Percentiles rank a stretch among this genome's conserved stretches.
phyloP scores from a whole-genome alignment of 2,797 vertebrate species.

The Pelochelys cantorii region DNA sequence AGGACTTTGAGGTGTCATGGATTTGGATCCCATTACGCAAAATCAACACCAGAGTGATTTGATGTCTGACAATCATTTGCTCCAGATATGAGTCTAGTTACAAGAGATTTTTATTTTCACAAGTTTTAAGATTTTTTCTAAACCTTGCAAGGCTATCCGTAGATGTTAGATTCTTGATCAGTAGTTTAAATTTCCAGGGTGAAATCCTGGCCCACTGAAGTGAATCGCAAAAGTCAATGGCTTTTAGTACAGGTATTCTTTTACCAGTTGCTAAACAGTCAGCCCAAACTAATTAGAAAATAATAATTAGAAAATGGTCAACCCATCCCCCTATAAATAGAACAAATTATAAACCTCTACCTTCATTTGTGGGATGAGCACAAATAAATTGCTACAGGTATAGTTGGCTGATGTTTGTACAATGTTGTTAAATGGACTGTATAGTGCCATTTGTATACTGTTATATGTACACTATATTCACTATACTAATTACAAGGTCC shows the following conservation, averaged over 20 bases:
- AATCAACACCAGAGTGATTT: neutral
- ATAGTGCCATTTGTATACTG: neutral
- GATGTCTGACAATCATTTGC: neutral
- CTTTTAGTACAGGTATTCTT: neutral
- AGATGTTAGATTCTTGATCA: neutral
- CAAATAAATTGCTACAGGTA: neutral
- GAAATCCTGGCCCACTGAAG: neutral
- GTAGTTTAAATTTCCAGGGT: neutral
- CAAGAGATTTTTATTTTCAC: neutral
- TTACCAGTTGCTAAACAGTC: neutral
- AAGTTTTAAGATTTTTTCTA: neutral
- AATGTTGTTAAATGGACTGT: neutral
- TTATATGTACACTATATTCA: neutral
- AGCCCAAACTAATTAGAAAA: neutral
- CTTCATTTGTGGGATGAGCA: neutral
- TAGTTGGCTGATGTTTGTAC: neutral
- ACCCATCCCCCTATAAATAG: neutral
- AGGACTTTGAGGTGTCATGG: neutral
- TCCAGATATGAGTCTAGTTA: neutral
- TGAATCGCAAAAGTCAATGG: neutral
- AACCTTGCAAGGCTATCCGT: neutral
- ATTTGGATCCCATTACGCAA: accelerated
- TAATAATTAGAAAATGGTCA: neutral
- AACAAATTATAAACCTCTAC: neutral
- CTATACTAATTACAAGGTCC: neutral